Evolutionary conservation across 1,140 invertebrate species (phyloP), one percentile per base, ranked within the genome.

Genomic region (Bombus impatiens): DNA sequence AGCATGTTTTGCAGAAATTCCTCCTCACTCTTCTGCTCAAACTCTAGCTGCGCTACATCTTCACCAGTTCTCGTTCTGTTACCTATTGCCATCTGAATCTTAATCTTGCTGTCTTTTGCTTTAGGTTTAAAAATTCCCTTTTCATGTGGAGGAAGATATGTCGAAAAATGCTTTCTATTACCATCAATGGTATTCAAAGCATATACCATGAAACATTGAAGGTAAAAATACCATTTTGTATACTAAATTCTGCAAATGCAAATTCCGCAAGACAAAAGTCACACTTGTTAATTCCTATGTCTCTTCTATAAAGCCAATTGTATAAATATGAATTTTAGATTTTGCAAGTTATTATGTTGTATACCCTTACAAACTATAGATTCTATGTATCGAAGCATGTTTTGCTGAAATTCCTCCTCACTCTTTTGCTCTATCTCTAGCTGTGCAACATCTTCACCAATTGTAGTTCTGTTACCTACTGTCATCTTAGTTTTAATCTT

Each of bases 241-340:
- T 80, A 62, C 95, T 95, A 90, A 96, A 96, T 65, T 93, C 86
- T n/a, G n/a, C n/a, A n/a, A n/a, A n/a, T n/a, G n/a, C n/a, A n/a
- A n/a, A n/a, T n/a, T n/a, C n/a, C 25, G 94, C 95, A 1, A 95
- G 95, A 76, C 85, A 92, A n/a, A n/a, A 95, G 13, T 93, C 91
- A 59, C 91, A 85, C 42, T 57, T 25, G 22, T 88, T 90, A 0
- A 91, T 78, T 0, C 90, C 87, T 5, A 89, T 10, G 47, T 91
- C 62, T 40, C 88, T 92, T 44, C 25, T 84, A 78, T 94, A 95
- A 57, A 94, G 95, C 62, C 90, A 93, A 71, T 96, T 96, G 95
- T 59, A 96, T 93, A 0, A 95, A 89, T 42, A 93, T 93, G 80
- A 95, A 95, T 42, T 89, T 86, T 15, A 93, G n/a, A 8, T 92